Base-by-base conservation (phyloP, 2,113 vertebrate genomes). In the Eupsittula cactorum region DNA sequence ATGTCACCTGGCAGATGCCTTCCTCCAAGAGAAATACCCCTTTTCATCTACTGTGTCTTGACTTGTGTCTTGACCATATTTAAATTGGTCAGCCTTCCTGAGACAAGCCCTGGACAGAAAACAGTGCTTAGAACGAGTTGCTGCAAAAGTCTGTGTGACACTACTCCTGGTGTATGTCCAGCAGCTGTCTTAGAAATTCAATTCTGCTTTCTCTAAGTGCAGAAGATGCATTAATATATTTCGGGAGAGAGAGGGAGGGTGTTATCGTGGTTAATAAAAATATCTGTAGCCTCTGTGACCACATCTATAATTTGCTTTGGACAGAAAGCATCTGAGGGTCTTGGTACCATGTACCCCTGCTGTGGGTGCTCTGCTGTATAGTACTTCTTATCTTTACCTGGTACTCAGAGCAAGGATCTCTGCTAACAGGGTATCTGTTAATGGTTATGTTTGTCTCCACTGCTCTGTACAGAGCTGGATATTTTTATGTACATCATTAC, bases 331-430 rank as follows among this genome's bases (percentile, higher is more conserved):
- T 73, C 11, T 65, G 63, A 64, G 31, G 37, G 17, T 90, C n/a
- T 82, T 18, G 3, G 55, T 1, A 3, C 3, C 1, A 2, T 27
- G 11, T 1, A 10, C 13, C 7, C 6, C 8, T 64, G 23, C 37
- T 37, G 44, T 2, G 5, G 23, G 16, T n/a, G 28, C 69, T 55
- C 28, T 64, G 28, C 2, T 46, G 24, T 9, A 2, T 33, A 6
- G 35, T 13, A 7, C 8, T 82, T 23, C 41, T 62, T 6, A 11
- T 12, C 13, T 39, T 29, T 10, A 7, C 39, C 59, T 21, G 5
- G 11, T 12, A 11, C 55, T 15, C 2, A 1, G 41, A 13, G 35
- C 28, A 44, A 53, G 23, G 55, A 18, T 14, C 7, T 55, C 31
- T 47, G 78, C 33, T 42, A 42, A 7, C 10, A 47, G 8, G 19